Base-by-base conservation (phyloP, 2,888 invertebrate genomes). In the Athripsodes cinereus region DNA sequence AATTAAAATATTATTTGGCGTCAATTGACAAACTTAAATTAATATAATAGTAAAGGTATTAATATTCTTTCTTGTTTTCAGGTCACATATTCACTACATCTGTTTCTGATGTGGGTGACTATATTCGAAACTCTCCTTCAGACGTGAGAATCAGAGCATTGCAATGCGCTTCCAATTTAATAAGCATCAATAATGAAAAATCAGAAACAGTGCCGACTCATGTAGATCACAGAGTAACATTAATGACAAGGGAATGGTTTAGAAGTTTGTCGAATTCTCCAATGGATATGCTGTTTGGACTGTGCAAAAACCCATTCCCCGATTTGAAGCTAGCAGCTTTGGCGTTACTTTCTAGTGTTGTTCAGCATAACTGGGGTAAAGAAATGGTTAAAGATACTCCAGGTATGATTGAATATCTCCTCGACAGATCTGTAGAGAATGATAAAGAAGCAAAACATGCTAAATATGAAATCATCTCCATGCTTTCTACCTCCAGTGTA, bases 331-430 rank as follows among this genome's bases (percentile, higher is more conserved):
- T 84, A 58, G 84, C 87, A 16, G 85, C 87, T 19, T 75, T 91
- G 48, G 75, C 78, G 16, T 74, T 92, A 26, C 71, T 94, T 48
- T 79, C 80, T 64, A 80, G 85, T 1, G 68, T 93, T 16, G 84
- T 87, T 19, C 73, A 78, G 59, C 88, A 89, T 68, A 73, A 75
- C 1, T 96, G 94, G 94, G 94, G 92, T 19, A 86, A 90, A 69
- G 81, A 84, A 64, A 78, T 84, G 54, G 83, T 93, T 34, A 84
- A 83, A 64, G 75, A 79, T 64, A 83, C 83, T 58, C 87, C 91
- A 65, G 89, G 89, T 54, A 80, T 90, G 52, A 69, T 88, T 13
- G 93, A 94, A 71, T 92, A 86, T 69, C 74, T 95, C 6, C 70
- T 95, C 34, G 88, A 94, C 69, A 80, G 94, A 44, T 77, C 80